phyloP scores from a whole-genome alignment of 2,113 vertebrate species.

The Calyptommatus sinebrachiatus region DNA sequence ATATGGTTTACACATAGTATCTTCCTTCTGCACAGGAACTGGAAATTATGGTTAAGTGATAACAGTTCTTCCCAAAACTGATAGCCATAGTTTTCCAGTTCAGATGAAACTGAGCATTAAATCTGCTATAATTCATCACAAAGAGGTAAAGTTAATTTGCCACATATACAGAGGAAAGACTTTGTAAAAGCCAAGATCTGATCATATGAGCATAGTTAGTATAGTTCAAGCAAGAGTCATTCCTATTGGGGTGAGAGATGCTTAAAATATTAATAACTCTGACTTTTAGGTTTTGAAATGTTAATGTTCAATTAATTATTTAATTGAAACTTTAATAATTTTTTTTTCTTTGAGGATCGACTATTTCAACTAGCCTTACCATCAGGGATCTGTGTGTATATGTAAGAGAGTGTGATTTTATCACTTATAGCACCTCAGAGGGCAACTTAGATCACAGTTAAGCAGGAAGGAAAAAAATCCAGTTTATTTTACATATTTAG shows the following conservation, averaged over 20 bases:
- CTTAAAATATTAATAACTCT: neutral
- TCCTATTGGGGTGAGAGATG: neutral
- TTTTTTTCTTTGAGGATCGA: neutral
- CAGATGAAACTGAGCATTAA: neutral
- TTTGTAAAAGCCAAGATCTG: neutral
- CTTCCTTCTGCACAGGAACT: neutral
- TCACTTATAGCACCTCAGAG: too few relatives aligned
- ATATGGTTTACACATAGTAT: too few relatives aligned
- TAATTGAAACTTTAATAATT: neutral
- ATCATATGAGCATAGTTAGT: neutral
- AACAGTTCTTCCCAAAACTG: neutral
- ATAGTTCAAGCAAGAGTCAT: conserved; percentile 1
- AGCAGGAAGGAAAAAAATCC: too few relatives aligned
- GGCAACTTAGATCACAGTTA: neutral
- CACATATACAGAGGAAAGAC: neutral
- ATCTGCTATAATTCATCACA: neutral
- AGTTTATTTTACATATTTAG: neutral
- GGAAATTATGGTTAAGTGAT: neutral
- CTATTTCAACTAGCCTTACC: neutral
- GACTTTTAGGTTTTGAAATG: neutral
- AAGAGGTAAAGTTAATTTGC: neutral
- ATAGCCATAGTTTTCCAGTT: neutral
- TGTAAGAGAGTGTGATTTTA: too few relatives aligned
- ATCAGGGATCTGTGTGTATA: too few relatives aligned
- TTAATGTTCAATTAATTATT: neutral